These are phyloP conservation scores for Pelochelys cantorii DNA, from an alignment of 2,797 vertebrate genomes.

Conservation along the genomic window DNA sequence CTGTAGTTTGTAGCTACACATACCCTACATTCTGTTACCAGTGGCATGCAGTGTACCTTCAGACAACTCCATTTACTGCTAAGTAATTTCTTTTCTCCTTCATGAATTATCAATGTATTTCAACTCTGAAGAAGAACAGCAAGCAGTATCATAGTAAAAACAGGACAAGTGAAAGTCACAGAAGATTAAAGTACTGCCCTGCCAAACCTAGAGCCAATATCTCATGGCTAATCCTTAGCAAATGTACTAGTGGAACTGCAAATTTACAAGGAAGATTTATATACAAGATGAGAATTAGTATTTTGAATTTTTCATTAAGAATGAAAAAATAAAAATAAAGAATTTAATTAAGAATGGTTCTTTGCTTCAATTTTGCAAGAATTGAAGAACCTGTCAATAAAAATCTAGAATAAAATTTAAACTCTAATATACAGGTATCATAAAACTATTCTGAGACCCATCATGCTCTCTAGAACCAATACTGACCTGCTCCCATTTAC, in stretches of 20 bases:
- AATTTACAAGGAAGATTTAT: not conserved
- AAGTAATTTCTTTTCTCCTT: not conserved
- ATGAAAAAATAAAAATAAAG: not conserved
- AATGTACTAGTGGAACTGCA: not conserved
- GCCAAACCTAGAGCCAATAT: not conserved
- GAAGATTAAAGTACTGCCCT: not conserved
- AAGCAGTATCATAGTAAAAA: not conserved
- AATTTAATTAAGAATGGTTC: not conserved
- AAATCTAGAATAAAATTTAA: not conserved
- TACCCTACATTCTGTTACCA: not conserved
- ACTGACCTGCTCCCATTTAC: constrained; percentile 92
- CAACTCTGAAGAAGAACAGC: not conserved
- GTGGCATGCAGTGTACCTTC: not conserved
- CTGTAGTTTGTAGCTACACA: not conserved
- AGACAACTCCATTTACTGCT: not conserved
- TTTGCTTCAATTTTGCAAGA: not conserved
- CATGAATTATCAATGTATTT: not conserved
- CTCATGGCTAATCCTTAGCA: not conserved
- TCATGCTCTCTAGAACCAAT: not conserved
- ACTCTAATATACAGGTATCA: not conserved
- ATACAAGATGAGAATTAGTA: not conserved
- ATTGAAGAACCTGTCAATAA: not conserved
- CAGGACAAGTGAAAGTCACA: not conserved
- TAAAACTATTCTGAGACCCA: not conserved
- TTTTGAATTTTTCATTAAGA: not conserved